Evolutionary conservation across 1,140 invertebrate genomes (phyloP), one percentile per base, ranked within the genome.

Genomic region (Doryteuthis pealeii): DNA sequence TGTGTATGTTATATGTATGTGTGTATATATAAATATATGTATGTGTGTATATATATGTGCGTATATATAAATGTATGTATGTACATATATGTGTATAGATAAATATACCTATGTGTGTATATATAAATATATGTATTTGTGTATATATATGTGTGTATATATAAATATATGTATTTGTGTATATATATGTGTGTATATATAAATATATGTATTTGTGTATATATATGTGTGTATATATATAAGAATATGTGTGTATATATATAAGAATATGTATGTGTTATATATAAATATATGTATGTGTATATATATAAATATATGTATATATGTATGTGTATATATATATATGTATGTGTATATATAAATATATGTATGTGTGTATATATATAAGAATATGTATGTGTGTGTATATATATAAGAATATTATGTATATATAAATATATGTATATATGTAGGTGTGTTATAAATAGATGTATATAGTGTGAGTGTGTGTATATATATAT

Each of bases 321-420:
- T 49, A 49, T 49, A 49, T 49, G 45, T 49, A 49, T 49, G 45
- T 49, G 18, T 49, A 49, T 49, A 49, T 49, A 49, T 49, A 49
- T 49, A 49, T 49, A 49, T 49, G 45, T 49, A 18, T 49, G 45
- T 49, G 45, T 49, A 18, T 49, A 18, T 49, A 18, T 49, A 18
- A 10, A 49, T 49, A 49, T 49, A 49, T 49, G 18, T 49, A 1
- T 49, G 22, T 0, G 22, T 49, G 22, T 49, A 49, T 49, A 1
- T 49, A n/a, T n/a, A n/a, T n/a, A n/a, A n/a, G n/a, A n/a, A n/a
- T n/a, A n/a, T n/a, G n/a, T n/a, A n/a, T n/a, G 1, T 49, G 45
- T 49, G 1, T 49, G 45, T 49, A 1, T 49, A 1, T 49, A 49
- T 49, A 49, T 49, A n/a, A n/a, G n/a, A n/a, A n/a, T n/a, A n/a